Base-by-base conservation (phyloP, 2,888 invertebrate genomes). In the Tipula lateralis region DNA sequence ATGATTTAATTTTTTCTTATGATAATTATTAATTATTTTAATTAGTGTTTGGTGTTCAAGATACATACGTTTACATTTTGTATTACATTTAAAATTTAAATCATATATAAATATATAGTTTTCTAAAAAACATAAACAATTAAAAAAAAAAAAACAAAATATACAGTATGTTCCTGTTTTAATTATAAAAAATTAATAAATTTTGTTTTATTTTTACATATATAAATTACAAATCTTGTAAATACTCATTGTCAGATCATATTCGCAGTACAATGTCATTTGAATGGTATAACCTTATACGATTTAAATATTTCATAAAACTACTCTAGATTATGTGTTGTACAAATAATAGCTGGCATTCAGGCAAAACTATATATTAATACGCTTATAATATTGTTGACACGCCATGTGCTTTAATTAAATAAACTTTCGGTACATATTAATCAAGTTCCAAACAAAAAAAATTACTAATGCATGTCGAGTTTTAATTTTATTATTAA, bases 31-130 rank as follows among this genome's bases (percentile, higher is more conserved):
- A 84, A 44, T 44, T 44, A 44, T 44, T 44, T 44, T 44, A 44
- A 66, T 66, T 66, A 66, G 66, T 39, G 81, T 80, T 81, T 84
- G 84, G 66, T 36, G 66, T 32, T 32, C 34, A 84, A 84, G 32
- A 84, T 29, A 83, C 30, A 84, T 83, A 7, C 3, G 9, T 13
- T 39, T 39, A 39, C 39, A 50, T 50, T n/a, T 50, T 50, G 44
- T 66, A 66, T 66, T 66, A 66, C 6, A 66, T 66, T 66, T 66
- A 24, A 66, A 19, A 66, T 24, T 66, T 66, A 66, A 66, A 24
- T 66, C 66, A 66, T 66, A 66, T 66, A 66, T n/a, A 2, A n/a
- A 39, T 44, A 66, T 66, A 66, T 66, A 66, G 19, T 66, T 66
- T 66, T 66, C 66, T 66, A 66, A 24, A 66, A 66, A 66, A 66